Base-by-base conservation (phyloP, 2,888 invertebrate genomes). In the Callinectes sapidus region DNA sequence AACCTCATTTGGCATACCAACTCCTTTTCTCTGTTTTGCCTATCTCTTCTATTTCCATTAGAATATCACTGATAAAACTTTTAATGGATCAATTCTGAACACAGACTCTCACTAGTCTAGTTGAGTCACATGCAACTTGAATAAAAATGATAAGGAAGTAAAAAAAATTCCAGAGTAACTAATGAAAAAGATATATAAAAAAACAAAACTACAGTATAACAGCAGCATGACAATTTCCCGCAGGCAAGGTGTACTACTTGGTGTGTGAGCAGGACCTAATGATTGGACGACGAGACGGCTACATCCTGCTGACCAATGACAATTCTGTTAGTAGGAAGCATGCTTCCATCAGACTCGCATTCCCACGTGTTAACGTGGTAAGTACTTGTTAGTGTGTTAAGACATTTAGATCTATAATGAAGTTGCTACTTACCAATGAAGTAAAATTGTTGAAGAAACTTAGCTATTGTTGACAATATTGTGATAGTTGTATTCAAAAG, bases 251-350 rank as follows among this genome's bases (percentile, higher is more conserved):
- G 55, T 89, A 91, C 66, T 91, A 89, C 39, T 42, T 93, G 54
- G 61, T 71, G 13, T 93, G 92, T 91, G 92, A 90, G 23, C n/a
- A 55, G 13, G 2, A 77, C 35, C 71, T 93, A 61, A 13, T 91
- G 66, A 91, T 93, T 18, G 88, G 91, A 42, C 96, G 97, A 95
- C 97, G 96, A 95, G 96, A 96, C 94, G 97, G 97, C 93, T 97
- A 97, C 95, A 96, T 98, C 95, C 95, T 97, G 54, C 96, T 98
- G 61, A 95, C 96, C 66, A 96, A 97, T 95, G 98, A 98, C 95
- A 96, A 96, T 48, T 98, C 98, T 0, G 97, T 98, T 77, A 98
- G 98, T 95, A 96, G 98, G 94, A 96, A 96, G 95, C 98, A 98
- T 96, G 98, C 97, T 1, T 96, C 96, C 54, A 95, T 98, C 23